These are phyloP conservation scores for Saturnia pavonia DNA, from an alignment of 2,888 invertebrate species.

Conservation along the genomic window DNA sequence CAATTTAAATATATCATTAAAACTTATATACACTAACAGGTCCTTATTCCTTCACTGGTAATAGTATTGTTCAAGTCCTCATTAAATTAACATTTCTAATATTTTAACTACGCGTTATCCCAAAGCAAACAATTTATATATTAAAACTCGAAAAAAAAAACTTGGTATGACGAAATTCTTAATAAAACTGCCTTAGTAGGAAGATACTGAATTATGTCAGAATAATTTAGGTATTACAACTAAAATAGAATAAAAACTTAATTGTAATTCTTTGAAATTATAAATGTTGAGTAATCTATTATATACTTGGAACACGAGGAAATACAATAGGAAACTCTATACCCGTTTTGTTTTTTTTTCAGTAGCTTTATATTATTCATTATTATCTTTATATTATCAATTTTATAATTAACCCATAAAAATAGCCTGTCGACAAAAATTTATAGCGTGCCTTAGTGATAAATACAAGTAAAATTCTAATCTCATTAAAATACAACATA, in stretches of 20 bases:
- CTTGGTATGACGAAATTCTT: neutral
- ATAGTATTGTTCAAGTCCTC: neutral
- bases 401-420: neutral
- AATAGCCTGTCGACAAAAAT: neutral
- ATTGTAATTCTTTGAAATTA: neutral
- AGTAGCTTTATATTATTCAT: neutral
- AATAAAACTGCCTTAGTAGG: neutral
- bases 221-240: neutral
- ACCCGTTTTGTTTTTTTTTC: neutral
- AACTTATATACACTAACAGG: neutral
- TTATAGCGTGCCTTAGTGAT: neutral
- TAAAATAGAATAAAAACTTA: neutral
- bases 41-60: neutral
- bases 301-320: neutral
- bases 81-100: neutral
- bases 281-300: neutral
- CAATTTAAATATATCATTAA: neutral
- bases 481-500: slow-evolving; percentile 3
- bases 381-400: neutral
- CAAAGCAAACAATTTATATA: neutral
- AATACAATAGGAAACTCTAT: slow-evolving; percentile 1
- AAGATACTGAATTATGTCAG: neutral
- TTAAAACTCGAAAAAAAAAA: too few species aligned
- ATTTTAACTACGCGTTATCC: neutral
- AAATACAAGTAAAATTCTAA: neutral